Percentiles rank a stretch among this genome's conserved stretches.
Evolutionary conservation across 1,140 invertebrate species (phyloP).

Genomic region (Zaprionus davidi): DNA sequence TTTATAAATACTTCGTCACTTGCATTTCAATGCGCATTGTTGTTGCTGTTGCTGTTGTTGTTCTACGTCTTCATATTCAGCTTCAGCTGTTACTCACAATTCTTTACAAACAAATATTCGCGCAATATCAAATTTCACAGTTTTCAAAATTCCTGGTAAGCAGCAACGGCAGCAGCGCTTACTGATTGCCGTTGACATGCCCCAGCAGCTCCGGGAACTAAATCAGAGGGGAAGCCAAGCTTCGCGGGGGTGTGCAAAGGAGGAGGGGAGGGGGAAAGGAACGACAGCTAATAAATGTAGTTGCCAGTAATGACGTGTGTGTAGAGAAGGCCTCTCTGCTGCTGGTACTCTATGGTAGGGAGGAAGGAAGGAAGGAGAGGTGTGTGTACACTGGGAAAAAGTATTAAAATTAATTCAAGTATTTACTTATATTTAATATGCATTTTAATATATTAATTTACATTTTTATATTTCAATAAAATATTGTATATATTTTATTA

Average conservation of each 20-base stretch:
- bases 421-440: too few relatives aligned
- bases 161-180: slow-evolving; percentile 14
- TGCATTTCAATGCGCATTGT: slow-evolving; percentile 57
- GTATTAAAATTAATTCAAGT: neutral
- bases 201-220: slow-evolving; percentile 2
- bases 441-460: too few relatives aligned
- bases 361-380: too few relatives aligned
- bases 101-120: slow-evolving; percentile 47
- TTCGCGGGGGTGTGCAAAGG: neutral
- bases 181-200: slow-evolving; percentile 56
- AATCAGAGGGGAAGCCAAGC: neutral
- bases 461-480: too few relatives aligned
- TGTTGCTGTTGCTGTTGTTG: slow-evolving; percentile 9
- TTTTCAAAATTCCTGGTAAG: slow-evolving; percentile 61
- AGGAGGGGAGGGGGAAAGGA: neutral
- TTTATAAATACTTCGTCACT: slow-evolving; percentile 81
- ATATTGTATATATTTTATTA: too few relatives aligned
- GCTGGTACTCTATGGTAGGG: slow-evolving; percentile 27
- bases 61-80: slow-evolving; percentile 29
- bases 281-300: slow-evolving; percentile 75
- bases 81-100: slow-evolving; percentile 44
- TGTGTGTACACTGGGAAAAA: neutral
- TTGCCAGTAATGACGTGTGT: slow-evolving; percentile 45
- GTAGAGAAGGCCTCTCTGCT: neutral
- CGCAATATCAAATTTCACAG: slow-evolving; percentile 65